Conservation (phyloP, 64 coral and sea anemone genomes). For the Pocillopora damicornis region DNA sequence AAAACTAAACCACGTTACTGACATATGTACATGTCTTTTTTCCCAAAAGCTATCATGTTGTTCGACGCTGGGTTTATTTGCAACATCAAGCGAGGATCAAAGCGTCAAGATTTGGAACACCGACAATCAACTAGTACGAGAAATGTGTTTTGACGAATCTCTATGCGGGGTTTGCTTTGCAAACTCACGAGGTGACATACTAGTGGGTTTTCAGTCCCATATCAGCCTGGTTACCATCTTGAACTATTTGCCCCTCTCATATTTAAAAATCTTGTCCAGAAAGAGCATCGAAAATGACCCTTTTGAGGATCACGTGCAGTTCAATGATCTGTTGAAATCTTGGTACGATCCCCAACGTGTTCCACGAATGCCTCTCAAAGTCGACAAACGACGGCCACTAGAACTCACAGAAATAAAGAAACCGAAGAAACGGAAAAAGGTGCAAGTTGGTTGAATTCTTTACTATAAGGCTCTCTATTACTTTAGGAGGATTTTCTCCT, state of each 20-base stretch:
- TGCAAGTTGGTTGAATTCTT: not conserved
- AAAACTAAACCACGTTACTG: too few species aligned
- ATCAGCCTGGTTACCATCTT: constrained; percentile 77
- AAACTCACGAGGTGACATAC: constrained; percentile 84
- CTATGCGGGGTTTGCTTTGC: constrained; percentile 90
- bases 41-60: constrained; percentile 74
- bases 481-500: too few species aligned
- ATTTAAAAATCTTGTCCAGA: constrained; percentile 61
- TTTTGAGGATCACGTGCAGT: constrained; percentile 51
- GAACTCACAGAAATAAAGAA: constrained; percentile 19
- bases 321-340: constrained; percentile 54
- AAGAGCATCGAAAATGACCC: constrained; percentile 69
- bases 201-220: constrained; percentile 94
- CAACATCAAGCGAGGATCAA: constrained; percentile 87
- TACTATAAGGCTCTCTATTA: too few species aligned
- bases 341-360: constrained; percentile 56
- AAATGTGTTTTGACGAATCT: constrained; percentile 84
- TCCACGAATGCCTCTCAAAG: constrained; percentile 27
- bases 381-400: constrained; percentile 8
- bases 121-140: constrained; percentile 78
- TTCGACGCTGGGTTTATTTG: constrained; percentile 67
- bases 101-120: constrained; percentile 94
- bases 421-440: constrained; percentile 12
- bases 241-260: constrained; percentile 77
- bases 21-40: not conserved